phyloP scores from a whole-genome alignment of 2,797 vertebrate species.

The Enteromius radiatus region DNA sequence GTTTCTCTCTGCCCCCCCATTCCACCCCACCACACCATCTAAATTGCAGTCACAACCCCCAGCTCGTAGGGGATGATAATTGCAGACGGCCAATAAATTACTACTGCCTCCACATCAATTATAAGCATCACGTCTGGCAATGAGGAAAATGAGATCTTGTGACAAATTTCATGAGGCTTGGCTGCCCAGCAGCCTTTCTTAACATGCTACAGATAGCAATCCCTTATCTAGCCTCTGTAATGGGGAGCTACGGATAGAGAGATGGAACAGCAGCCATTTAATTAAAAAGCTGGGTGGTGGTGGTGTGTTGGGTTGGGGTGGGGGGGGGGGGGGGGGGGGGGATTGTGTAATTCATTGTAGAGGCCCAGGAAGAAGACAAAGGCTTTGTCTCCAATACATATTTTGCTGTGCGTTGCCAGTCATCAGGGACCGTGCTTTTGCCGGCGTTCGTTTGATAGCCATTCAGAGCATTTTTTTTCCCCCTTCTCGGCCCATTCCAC shows the following conservation, averaged over 20 bases:
- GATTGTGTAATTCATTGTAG: constrained; percentile 84
- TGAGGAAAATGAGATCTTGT: constrained; percentile 88
- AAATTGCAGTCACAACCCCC: constrained; percentile 88
- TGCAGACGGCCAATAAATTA: constrained; percentile 87
- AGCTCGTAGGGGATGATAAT: constrained; percentile 85
- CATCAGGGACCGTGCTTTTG: constrained; percentile 74
- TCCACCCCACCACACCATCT: constrained; percentile 64
- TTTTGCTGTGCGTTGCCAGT: constrained; percentile 81
- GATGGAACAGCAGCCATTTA: constrained; percentile 94
- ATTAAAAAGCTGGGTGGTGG: constrained; percentile 84
- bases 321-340: constrained; percentile 65
- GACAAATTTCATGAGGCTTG: constrained; percentile 85
- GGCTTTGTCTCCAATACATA: constrained; percentile 85
- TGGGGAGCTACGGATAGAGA: constrained; percentile 87
- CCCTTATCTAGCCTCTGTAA: constrained; percentile 89
- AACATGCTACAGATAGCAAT: constrained; percentile 90
- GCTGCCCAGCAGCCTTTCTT: constrained; percentile 87
- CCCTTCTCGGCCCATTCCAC: constrained; percentile 15
- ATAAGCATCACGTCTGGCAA: constrained; percentile 87
- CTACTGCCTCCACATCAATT: constrained; percentile 89
- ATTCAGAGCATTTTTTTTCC: constrained; percentile 67
- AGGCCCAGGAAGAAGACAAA: constrained; percentile 84
- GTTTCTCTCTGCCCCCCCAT: constrained; percentile 16
- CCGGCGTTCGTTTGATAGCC: constrained; percentile 72
- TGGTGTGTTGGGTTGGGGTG: no score